Evolutionary conservation across 37 sponge, comb jelly and placozoan genomes (phyloP).

Genomic region (Ephydatia muelleri): DNA sequence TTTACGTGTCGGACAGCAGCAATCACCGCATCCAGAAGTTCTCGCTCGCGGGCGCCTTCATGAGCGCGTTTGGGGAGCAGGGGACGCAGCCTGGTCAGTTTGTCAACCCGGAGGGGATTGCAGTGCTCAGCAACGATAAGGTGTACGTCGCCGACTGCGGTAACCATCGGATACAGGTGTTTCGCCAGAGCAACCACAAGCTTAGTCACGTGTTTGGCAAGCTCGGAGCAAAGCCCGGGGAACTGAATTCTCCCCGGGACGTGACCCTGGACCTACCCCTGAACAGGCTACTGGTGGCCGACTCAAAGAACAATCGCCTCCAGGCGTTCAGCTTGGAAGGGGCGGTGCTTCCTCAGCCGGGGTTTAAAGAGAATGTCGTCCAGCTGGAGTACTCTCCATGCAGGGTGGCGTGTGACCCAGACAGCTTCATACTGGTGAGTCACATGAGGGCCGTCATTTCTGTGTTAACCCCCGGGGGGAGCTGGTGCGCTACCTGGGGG

Average conservation of each 20-base stretch:
- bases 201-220: slow-evolving; percentile 10
- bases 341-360: not conserved
- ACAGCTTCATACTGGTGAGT: slow-evolving; percentile 50
- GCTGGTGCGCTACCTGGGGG: slow-evolving; percentile 31
- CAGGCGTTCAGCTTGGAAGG: slow-evolving; percentile 49
- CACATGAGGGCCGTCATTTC: slow-evolving; percentile 17
- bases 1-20: slow-evolving; percentile 39
- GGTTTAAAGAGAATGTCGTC: not conserved
- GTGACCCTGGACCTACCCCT: slow-evolving; percentile 17
- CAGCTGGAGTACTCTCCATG: not conserved
- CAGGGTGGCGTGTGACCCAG: slow-evolving; percentile 18
- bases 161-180: slow-evolving; percentile 47
- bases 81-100: not conserved
- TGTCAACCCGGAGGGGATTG: slow-evolving; percentile 30
- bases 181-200: slow-evolving; percentile 17
- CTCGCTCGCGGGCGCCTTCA: slow-evolving; percentile 14
- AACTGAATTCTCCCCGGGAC: slow-evolving; percentile 33
- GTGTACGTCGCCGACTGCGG: slow-evolving; percentile 46
- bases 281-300: slow-evolving; percentile 27
- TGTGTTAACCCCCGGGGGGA: slow-evolving; percentile 33
- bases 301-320: slow-evolving; percentile 35
- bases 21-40: slow-evolving; percentile 29
- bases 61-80: slow-evolving; percentile 11
- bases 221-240: slow-evolving; percentile 9
- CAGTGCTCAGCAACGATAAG: slow-evolving; percentile 27